Evolutionary conservation across 2,888 invertebrate genomes (phyloP).

Genomic region (Orthosia incerta): DNA sequence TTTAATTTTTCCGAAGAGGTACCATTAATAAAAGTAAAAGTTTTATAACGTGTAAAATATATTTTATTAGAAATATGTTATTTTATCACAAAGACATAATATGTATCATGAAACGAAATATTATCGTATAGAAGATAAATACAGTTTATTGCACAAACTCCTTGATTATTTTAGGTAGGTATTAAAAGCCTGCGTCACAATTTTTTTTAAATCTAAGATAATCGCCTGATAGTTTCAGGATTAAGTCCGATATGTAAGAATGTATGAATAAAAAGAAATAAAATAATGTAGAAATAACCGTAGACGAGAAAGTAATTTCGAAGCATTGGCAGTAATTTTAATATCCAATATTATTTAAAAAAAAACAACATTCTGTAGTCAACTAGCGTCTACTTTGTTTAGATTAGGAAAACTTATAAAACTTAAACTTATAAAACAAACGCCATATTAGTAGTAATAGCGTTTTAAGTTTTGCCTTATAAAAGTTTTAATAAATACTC

Average conservation of each 20-base stretch:
- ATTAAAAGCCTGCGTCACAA: conserved; percentile 36
- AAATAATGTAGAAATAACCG: conserved; percentile 18
- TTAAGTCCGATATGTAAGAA: not conserved
- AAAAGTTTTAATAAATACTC: conserved; percentile 27
- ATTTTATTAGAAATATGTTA: conserved; percentile 65
- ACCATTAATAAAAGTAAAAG: conserved; percentile 52
- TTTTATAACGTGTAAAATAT: conserved; percentile 66
- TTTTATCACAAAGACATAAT: conserved; percentile 64
- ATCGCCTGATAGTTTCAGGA: conserved; percentile 21
- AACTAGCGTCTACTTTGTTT: conserved; percentile 15
- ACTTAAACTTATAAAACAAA: conserved; percentile 9
- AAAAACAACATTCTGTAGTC: conserved; percentile 4
- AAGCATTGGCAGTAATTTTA: not conserved
- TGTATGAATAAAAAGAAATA: not conserved
- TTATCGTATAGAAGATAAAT: conserved; percentile 45
- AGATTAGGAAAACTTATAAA: conserved; percentile 6
- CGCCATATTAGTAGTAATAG: not conserved
- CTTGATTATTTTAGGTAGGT: conserved; percentile 37
- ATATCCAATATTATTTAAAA: not conserved
- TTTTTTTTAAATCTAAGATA: conserved; percentile 5
- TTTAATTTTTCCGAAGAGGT: not conserved
- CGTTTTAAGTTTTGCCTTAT: conserved; percentile 14
- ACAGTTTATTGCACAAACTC: conserved; percentile 60
- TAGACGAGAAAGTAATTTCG: not conserved
- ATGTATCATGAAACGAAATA: conserved; percentile 51